These are phyloP conservation scores for Lasioglossum malachurum DNA, from an alignment of 2,888 invertebrate genomes.

Conservation along the genomic window DNA sequence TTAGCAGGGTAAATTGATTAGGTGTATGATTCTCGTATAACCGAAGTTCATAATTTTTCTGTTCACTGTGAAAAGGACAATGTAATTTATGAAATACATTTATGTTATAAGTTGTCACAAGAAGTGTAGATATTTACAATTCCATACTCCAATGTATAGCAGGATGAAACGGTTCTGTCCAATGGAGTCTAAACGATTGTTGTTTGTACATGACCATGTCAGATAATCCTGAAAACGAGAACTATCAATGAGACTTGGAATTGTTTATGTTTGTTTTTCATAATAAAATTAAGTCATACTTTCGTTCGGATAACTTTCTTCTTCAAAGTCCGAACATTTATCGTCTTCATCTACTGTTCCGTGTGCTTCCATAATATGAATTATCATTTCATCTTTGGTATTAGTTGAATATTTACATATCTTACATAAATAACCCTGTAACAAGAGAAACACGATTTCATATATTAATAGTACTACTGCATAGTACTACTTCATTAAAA, in stretches of 20 bases:
- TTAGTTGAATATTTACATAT: conserved; percentile 77
- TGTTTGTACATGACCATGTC: conserved; percentile 33
- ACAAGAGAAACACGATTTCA: conserved; percentile 7
- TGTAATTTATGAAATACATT: conserved; percentile 32
- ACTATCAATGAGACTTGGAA: background rate
- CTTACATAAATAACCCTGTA: conserved; percentile 79
- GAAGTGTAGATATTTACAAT: conserved; percentile 76
- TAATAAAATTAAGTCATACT: conserved; percentile 38
- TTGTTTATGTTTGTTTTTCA: conserved; percentile 8
- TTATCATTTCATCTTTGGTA: conserved; percentile 71
- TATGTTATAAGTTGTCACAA: background rate
- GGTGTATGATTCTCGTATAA: conserved; percentile 85
- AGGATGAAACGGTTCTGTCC: conserved; percentile 58
- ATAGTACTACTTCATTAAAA: background rate
- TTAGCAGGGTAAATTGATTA: conserved; percentile 82
- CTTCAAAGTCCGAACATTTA: conserved; percentile 58
- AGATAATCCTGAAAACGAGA: conserved; percentile 45
- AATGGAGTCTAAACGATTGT: conserved; percentile 11
- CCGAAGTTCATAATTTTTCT: conserved; percentile 77
- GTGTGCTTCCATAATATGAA: conserved; percentile 78
- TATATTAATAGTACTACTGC: background rate
- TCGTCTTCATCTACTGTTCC: conserved; percentile 46
- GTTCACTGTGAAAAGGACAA: conserved; percentile 67
- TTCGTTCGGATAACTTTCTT: conserved; percentile 58
- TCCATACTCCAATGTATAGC: conserved; percentile 79